A percentile compares a stretch with the other conserved stretches of the same genome.
Conservation (phyloP, 2,797 vertebrate genomes). For the Anableps anableps region DNA sequence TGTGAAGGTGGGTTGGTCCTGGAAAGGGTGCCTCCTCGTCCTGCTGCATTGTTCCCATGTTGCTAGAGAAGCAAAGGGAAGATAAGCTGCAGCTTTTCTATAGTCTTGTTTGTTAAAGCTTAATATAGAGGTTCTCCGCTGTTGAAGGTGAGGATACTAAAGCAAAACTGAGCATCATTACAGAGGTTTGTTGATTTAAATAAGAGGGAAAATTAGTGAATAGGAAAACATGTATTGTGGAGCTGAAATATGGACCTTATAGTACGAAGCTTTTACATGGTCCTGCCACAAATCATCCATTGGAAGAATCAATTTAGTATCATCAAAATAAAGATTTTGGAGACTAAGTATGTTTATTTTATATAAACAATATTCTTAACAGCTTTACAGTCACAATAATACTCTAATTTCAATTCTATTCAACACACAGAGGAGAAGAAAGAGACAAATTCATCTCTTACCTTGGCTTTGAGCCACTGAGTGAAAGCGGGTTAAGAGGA, state of each 20-base stretch:
- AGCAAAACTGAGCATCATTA: neutral
- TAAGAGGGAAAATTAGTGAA: neutral
- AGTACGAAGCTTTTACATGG: too few relatives aligned
- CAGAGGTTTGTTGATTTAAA: neutral
- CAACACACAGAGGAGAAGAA: constrained; percentile 56
- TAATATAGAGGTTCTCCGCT: too few relatives aligned
- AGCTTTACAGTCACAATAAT: neutral
- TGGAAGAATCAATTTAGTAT: neutral
- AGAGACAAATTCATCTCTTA: constrained; percentile 85
- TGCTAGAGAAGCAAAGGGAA: constrained; percentile 71
- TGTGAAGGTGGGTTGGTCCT: constrained; percentile 98
- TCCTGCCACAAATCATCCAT: neutral
- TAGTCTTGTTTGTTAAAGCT: constrained; percentile 1
- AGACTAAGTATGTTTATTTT: neutral
- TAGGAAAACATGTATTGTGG: neutral
- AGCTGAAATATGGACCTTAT: neutral
- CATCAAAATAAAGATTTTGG: neutral
- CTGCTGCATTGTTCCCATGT: constrained; percentile 96
- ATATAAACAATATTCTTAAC: neutral
- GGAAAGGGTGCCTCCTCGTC: constrained; percentile 89
- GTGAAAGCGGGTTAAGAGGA: constrained; percentile 89
- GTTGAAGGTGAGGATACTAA: neutral
- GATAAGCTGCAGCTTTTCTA: constrained; percentile 20
- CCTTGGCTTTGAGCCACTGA: constrained; percentile 99
- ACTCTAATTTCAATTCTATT: neutral